Conservation (phyloP, 2,113 vertebrate species). For the Rissa tridactyla region DNA sequence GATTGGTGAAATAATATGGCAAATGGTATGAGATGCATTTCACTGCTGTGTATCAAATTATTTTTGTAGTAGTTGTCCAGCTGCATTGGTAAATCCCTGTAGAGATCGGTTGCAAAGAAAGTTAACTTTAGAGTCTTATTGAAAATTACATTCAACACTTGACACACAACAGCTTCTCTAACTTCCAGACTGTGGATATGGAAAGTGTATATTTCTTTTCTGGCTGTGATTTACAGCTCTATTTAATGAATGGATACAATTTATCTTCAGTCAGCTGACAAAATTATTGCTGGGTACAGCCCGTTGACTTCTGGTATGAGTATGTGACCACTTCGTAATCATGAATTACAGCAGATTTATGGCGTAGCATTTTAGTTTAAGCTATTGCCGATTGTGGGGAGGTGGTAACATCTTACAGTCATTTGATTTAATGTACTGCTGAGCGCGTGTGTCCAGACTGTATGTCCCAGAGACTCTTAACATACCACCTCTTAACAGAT, state of each 20-base stretch:
- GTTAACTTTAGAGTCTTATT: not conserved
- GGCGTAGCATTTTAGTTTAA: conserved; percentile 5
- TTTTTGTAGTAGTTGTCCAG: not conserved
- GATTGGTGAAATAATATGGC: not conserved
- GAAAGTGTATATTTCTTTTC: not conserved
- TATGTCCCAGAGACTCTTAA: not conserved
- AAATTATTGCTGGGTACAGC: conserved; percentile 18
- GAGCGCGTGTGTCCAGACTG: not conserved
- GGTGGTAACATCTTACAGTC: not conserved
- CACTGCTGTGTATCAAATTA: not conserved
- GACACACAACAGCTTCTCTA: not conserved
- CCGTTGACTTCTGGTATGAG: not conserved
- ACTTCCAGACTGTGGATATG: not conserved
- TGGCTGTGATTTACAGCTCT: conserved; percentile 31
- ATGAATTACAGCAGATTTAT: conserved; percentile 22
- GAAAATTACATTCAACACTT: not conserved
- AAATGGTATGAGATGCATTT: not conserved
- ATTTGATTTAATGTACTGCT: conserved; percentile 13
- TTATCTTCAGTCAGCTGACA: conserved; percentile 40
- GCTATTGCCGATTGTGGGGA: conserved; percentile 1
- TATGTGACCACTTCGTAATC: conserved; percentile 8
- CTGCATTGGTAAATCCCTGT: not conserved
- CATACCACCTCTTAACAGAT: not conserved
- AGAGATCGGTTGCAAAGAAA: not conserved
- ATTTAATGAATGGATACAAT: conserved; percentile 29